Base-by-base conservation (phyloP, 2,888 invertebrate species). In the Archaeoteleia sp. region DNA sequence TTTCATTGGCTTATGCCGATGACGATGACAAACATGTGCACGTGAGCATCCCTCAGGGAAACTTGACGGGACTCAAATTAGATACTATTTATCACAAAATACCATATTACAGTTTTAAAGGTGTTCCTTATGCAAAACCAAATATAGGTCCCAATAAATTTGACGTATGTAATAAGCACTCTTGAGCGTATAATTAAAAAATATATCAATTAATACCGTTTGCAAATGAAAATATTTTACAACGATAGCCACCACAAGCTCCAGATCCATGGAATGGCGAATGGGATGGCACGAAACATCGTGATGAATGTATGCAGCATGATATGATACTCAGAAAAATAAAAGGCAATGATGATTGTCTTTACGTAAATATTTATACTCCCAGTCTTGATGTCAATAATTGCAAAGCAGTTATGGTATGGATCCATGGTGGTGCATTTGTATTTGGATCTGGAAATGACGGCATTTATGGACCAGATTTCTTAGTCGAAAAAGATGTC, bases 61-160 rank as follows among this genome's bases (percentile, higher is more conserved):
- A 54, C 1, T 34, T 84, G 7, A 77, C 77, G 48, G 84, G 84
- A 1, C 15, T 75, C 1, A 79, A 77, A 49, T 65, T 71, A 0
- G 68, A 39, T 7, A 82, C 79, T 0, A 53, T 67, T 8, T 67
- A 63, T 2, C 67, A 71, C 17, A 75, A 75, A 7, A 77, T 69
- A 40, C 57, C 74, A 0, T 77, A 79, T 40, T 80, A 74, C 37
- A 79, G 77, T 57, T 84, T 83, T 37, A 82, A 76, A 40, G 83
- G 83, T 1, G 78, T 84, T 42, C 83, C 83, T 0, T 84, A 81
- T 46, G 80, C 80, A 1, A 79, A 78, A 49, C 78, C 83, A 0
- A 79, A 78, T 48, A 71, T 80, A 17, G 82, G 78, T 1, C 43
- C 45, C 1, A 66, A 79, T 35, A 83, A 79, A 71, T 83, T 83